Conservation (phyloP, 2,797 vertebrate genomes). For the Columba guinea region DNA sequence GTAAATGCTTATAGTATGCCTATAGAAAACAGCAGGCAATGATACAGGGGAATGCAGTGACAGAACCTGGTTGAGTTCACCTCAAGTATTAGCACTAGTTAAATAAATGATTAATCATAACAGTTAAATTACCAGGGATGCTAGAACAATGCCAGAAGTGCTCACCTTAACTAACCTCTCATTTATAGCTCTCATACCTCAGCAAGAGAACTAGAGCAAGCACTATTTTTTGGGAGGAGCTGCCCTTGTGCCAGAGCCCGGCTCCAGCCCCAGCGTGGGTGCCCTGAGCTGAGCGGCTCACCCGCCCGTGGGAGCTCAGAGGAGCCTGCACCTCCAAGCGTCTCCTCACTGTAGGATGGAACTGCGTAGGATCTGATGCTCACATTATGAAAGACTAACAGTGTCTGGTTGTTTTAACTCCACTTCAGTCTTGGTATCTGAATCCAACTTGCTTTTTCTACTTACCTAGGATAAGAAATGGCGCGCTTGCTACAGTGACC, state of each 20-base stretch:
- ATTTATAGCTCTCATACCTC: neutral
- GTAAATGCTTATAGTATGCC: neutral
- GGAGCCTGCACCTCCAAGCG: neutral
- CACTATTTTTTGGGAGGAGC: neutral
- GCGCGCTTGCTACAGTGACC: conserved; percentile 83
- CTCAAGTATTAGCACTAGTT: neutral
- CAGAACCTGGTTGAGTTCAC: neutral
- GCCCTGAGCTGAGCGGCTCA: rapidly evolving
- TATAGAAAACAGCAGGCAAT: neutral
- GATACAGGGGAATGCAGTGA: neutral
- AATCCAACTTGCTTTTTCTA: neutral
- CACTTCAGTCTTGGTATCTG: neutral
- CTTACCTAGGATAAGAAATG: conserved; percentile 88
- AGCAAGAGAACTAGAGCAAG: neutral
- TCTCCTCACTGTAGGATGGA: neutral
- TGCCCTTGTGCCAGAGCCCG: neutral
- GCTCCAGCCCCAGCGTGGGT: neutral
- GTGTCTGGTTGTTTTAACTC: neutral
- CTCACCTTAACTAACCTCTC: neutral
- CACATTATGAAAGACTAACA: neutral
- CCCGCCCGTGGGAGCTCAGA: rapidly evolving
- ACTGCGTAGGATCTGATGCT: rapidly evolving
- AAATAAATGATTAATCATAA: neutral
- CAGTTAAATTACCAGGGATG: neutral
- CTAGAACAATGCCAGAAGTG: neutral